A percentile compares a stretch with the other conserved stretches of the same genome.
phyloP scores from a whole-genome alignment of 1,140 invertebrate species.

The Hermetia illucens region DNA sequence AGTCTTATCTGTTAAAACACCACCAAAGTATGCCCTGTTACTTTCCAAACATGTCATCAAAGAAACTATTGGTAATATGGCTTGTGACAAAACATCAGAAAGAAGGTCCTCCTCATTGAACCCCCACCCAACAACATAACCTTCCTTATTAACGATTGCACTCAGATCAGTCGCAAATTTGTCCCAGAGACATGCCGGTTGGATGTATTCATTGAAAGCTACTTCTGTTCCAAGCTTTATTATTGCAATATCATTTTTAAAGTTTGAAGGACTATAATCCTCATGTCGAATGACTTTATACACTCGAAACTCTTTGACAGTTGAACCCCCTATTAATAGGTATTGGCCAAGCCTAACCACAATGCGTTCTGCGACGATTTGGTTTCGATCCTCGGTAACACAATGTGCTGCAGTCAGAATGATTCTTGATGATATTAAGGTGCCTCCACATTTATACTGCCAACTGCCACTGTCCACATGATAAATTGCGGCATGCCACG shows the following conservation, averaged over 20 bases:
- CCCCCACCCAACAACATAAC: slow-evolving; percentile 53
- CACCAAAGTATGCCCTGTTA: neutral
- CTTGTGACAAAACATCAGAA: slow-evolving; percentile 30
- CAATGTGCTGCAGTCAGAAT: slow-evolving; percentile 3
- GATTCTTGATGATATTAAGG: slow-evolving; percentile 32
- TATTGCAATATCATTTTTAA: slow-evolving; percentile 45
- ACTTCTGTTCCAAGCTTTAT: slow-evolving; percentile 38
- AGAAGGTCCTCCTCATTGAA: neutral
- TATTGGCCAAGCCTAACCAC: slow-evolving; percentile 35
- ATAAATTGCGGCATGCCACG: slow-evolving; percentile 2
- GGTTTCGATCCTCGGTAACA: neutral
- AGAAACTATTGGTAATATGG: slow-evolving; percentile 28
- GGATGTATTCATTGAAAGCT: slow-evolving; percentile 38
- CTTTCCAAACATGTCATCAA: slow-evolving; percentile 31
- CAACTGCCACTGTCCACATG: neutral
- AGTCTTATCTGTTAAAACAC: neutral
- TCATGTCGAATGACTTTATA: slow-evolving; percentile 13
- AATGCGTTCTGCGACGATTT: slow-evolving; percentile 8
- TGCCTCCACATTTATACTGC: slow-evolving; percentile 37
- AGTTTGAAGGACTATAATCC: slow-evolving; percentile 10
- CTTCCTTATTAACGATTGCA: slow-evolving; percentile 25
- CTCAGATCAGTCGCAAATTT: slow-evolving; percentile 25
- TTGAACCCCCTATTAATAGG: slow-evolving; percentile 7
- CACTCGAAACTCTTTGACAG: slow-evolving; percentile 12
- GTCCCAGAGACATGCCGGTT: slow-evolving; percentile 52